phyloP scores from a whole-genome alignment of 2,888 invertebrate genomes.

The Ecliptopera silaceata region DNA sequence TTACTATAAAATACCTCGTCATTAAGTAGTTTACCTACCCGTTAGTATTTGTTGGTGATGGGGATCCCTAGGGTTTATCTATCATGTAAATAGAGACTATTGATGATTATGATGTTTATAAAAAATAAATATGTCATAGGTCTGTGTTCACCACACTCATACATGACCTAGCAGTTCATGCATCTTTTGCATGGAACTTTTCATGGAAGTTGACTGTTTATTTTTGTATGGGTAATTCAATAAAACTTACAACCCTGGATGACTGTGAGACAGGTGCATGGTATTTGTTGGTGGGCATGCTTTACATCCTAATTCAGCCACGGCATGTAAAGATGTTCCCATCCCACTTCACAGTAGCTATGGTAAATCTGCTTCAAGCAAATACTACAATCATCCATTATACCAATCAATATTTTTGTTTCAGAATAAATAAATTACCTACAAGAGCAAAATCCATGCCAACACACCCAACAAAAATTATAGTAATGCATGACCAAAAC shows the following conservation, averaged over 20 bases:
- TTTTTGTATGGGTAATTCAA: too few relatives aligned
- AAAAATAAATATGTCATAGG: too few relatives aligned
- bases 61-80: too few relatives aligned
- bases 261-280: neutral
- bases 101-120: too few relatives aligned
- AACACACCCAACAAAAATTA: slow-evolving; percentile 41
- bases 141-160: too few relatives aligned
- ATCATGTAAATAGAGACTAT: too few relatives aligned
- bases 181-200: too few relatives aligned
- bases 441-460: slow-evolving; percentile 73
- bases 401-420: slow-evolving; percentile 48
- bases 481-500: slow-evolving; percentile 51
- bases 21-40: neutral
- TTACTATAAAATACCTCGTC: slow-evolving; percentile 3
- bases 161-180: too few relatives aligned
- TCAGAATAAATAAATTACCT: slow-evolving; percentile 53
- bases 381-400: neutral
- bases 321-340: too few relatives aligned
- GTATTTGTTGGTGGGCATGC: neutral
- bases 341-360: neutral
- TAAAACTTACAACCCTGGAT: too few relatives aligned
- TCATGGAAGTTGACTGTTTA: too few relatives aligned
- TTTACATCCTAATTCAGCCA: neutral
- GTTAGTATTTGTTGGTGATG: too few relatives aligned
- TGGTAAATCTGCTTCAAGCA: neutral